Base-by-base conservation (phyloP, 2,888 invertebrate genomes). In the Disparrhopalites patrizii region DNA sequence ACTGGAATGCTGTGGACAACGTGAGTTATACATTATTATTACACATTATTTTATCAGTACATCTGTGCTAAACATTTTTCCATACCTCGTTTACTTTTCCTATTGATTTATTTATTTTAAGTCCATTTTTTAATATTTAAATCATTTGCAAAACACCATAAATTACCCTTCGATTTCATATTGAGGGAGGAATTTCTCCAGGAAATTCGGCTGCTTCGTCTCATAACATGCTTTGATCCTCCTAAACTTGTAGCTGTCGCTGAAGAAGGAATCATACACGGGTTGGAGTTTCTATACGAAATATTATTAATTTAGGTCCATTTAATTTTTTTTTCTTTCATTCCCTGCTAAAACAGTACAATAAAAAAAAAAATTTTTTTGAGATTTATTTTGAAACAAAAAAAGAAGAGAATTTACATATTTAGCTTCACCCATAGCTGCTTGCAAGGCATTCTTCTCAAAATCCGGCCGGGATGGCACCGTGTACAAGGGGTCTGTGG, bases 241-340 rank as follows among this genome's bases (percentile, higher is more conserved):
- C 0, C 84, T 83, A 55, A 79, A 79, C 51, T 80, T 79, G 20
- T 30, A 7, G 0, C 83, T 71, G 60, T 84, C 85, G 0, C 85
- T 84, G 73, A 86, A 86, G 85, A 86, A 85, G 0, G 82, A 81
- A 1, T 78, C 78, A 78, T 83, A 86, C 5, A 73, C 73, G 23
- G 76, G 73, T 18, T 69, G 70, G 47, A 73, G 65, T 72, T 71
- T 71, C 76, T 76, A 30, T 18, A 55, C 10, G 27, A 33, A n/a
- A 38, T 30, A 36, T 7, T 23, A 20, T 7, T 47, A 25, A 33
- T 8, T 7, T 28, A 18, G n/a, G n/a, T n/a, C n/a, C n/a, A n/a
- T n/a, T n/a, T n/a, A n/a, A n/a, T n/a, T n/a, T n/a, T n/a, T n/a
- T n/a, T n/a, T n/a, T n/a, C n/a, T n/a, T n/a, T n/a, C n/a, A n/a